These are phyloP conservation scores for Xenotilapia longispinis DNA, from an alignment of 2,113 vertebrate genomes.

Conservation along the genomic window DNA sequence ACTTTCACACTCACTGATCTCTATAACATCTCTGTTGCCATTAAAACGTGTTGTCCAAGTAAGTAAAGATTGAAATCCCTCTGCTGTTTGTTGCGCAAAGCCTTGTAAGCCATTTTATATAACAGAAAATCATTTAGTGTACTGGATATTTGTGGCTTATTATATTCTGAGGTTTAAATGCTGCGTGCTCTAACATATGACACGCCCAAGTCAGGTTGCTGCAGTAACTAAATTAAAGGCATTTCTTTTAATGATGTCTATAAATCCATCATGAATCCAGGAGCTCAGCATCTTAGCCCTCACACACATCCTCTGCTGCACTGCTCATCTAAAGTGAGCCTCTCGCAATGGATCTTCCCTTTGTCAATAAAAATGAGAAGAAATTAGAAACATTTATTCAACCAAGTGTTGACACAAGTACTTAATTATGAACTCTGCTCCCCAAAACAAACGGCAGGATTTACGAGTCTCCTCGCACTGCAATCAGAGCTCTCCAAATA, in stretches of 20 bases:
- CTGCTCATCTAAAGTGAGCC: not conserved
- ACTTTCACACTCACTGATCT: not conserved
- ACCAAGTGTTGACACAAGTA: constrained; percentile 5
- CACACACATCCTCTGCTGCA: not conserved
- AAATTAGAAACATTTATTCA: constrained; percentile 25
- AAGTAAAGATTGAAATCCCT: not conserved
- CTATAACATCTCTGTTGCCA: not conserved
- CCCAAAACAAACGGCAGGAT: not conserved
- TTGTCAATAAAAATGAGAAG: not conserved
- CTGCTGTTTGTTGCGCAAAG: not conserved
- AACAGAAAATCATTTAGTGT: not conserved
- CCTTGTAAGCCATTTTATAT: not conserved
- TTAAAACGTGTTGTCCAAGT: not conserved
- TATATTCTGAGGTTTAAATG: not conserved
- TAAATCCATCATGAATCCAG: not conserved
- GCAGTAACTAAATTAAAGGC: not conserved
- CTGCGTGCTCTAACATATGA: not conserved
- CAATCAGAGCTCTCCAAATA: not conserved
- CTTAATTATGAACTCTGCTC: not conserved
- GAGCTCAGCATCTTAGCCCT: not conserved
- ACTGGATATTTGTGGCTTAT: not conserved
- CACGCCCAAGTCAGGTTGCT: not conserved
- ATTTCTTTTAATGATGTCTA: not conserved
- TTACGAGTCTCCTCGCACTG: not conserved
- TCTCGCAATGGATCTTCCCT: not conserved